phyloP scores from a whole-genome alignment of 2,888 invertebrate genomes.

The Drosophila atripex region DNA sequence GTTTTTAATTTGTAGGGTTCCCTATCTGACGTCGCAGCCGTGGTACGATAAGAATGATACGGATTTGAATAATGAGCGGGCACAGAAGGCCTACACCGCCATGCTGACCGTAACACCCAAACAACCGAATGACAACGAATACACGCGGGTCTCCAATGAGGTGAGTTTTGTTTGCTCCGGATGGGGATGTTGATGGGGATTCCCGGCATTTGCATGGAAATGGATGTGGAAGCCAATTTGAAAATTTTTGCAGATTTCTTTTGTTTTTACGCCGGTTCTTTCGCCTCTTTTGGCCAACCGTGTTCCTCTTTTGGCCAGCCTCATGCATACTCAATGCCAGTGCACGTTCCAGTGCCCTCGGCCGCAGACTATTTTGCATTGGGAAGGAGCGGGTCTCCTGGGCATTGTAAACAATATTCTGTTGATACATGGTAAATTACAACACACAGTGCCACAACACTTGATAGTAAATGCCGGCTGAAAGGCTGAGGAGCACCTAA shows the following conservation, averaged over 20 bases:
- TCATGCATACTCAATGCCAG: slow-evolving; percentile 47
- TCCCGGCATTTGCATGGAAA: slow-evolving; percentile 56
- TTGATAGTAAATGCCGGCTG: slow-evolving; percentile 15
- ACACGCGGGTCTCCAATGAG: slow-evolving; percentile 90
- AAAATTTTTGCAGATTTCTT: slow-evolving; percentile 21
- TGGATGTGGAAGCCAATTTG: slow-evolving; percentile 35
- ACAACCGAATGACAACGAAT: slow-evolving; percentile 91
- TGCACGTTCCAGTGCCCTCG: slow-evolving; percentile 40
- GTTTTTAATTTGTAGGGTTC: slow-evolving; percentile 84
- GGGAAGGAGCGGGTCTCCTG: not conserved
- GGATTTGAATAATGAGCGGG: slow-evolving; percentile 91
- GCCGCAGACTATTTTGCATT: slow-evolving; percentile 47
- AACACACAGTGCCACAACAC: slow-evolving; percentile 21
- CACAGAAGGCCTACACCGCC: slow-evolving; percentile 93
- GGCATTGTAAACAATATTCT: slow-evolving; percentile 48
- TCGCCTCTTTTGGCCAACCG: not conserved
- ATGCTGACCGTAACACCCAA: slow-evolving; percentile 94
- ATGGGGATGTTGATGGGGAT: not conserved
- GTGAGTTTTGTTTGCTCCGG: slow-evolving; percentile 83
- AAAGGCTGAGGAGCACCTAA: slow-evolving; percentile 12
- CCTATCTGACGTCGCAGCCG: slow-evolving; percentile 88
- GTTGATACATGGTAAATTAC: slow-evolving; percentile 40
- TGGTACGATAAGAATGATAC: slow-evolving; percentile 94
- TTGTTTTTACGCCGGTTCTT: not conserved
- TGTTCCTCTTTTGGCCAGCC: slow-evolving; percentile 29